Conservation (phyloP, 2,113 vertebrate species). For the Baryphthengus martii region DNA sequence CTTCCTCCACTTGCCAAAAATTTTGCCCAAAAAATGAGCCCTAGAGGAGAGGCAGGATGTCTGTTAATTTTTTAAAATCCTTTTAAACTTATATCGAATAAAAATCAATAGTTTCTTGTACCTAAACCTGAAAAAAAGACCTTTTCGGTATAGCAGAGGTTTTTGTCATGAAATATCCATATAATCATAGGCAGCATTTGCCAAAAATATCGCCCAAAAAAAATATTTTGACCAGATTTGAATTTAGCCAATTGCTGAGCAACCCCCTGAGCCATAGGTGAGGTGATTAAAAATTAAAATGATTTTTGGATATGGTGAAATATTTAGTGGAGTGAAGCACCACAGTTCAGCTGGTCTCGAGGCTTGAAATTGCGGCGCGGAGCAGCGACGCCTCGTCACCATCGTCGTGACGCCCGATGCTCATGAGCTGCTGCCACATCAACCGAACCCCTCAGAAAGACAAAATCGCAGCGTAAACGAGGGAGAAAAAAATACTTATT, state of each 20-base stretch:
- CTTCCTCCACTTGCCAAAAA: too few species aligned
- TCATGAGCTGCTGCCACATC: background rate
- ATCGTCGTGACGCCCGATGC: accelerated
- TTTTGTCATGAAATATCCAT: background rate
- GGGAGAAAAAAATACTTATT: background rate
- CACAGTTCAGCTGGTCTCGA: background rate
- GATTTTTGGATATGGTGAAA: background rate
- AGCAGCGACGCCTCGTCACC: accelerated
- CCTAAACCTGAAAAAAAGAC: background rate
- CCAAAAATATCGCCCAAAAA: background rate
- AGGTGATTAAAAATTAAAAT: too few species aligned
- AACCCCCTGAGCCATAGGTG: background rate
- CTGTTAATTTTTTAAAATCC: background rate
- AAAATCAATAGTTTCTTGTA: background rate
- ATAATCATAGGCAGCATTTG: background rate
- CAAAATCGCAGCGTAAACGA: accelerated
- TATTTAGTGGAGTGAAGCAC: background rate
- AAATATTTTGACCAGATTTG: background rate
- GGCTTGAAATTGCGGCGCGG: background rate
- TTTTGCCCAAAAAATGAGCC: too few species aligned
- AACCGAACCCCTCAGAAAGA: background rate
- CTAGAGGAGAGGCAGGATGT: background rate
- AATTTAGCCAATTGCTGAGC: background rate
- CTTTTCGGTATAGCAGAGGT: background rate
- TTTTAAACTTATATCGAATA: background rate